Conservation (phyloP, 2,113 vertebrate species). For the Aramus guarauna region DNA sequence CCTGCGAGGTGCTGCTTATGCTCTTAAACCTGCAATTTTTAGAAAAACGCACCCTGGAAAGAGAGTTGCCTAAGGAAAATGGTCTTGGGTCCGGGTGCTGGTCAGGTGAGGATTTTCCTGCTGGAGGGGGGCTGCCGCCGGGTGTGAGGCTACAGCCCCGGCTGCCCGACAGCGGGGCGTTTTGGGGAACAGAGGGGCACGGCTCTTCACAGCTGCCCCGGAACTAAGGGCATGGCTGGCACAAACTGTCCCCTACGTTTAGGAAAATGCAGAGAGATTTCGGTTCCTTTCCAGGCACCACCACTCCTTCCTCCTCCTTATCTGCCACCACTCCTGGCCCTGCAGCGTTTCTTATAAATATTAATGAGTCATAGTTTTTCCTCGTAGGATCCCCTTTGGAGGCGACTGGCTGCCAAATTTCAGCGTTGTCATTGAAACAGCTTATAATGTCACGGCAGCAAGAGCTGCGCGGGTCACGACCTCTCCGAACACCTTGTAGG, state of each 20-base stretch:
- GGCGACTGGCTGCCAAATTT: not conserved
- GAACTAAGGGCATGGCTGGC: not conserved
- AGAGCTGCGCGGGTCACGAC: not conserved
- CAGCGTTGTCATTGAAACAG: not conserved
- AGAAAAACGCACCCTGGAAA: not conserved
- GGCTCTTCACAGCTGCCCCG: not conserved
- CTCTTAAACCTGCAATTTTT: not conserved
- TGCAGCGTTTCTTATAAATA: not conserved
- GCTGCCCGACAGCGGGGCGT: rapidly evolving
- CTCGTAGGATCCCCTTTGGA: not conserved
- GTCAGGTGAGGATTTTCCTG: not conserved
- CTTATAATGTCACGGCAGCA: not conserved
- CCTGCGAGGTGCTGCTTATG: not conserved
- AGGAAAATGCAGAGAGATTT: not conserved
- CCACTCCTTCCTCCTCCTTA: not conserved
- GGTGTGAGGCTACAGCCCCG: not conserved
- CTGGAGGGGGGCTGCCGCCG: not conserved
- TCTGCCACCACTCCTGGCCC: not conserved
- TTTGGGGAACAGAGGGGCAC: not conserved
- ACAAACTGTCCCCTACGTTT: not conserved
- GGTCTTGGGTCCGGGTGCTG: not conserved
- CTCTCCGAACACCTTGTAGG: not conserved
- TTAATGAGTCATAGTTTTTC: not conserved
- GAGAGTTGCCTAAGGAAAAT: not conserved
- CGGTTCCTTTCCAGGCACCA: not conserved